Evolutionary conservation across 2,888 invertebrate genomes (phyloP).

Genomic region (Timema podura): DNA sequence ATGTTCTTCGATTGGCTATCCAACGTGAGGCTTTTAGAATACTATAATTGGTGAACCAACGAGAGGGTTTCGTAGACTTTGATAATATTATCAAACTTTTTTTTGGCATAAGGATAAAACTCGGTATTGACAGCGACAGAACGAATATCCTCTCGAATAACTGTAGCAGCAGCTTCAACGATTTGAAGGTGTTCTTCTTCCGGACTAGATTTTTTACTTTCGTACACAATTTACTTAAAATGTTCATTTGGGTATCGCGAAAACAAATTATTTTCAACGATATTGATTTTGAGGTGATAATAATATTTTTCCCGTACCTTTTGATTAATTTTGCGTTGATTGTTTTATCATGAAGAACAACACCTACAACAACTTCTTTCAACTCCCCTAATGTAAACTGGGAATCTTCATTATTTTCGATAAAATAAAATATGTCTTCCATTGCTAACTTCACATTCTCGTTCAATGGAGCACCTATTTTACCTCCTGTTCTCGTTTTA

Average conservation of each 20-base stretch:
- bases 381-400: conserved; percentile 43
- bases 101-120: background rate
- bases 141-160: conserved; percentile 43
- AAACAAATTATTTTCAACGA: background rate
- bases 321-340: conserved; percentile 24
- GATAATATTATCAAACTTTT: background rate
- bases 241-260: conserved; percentile 35
- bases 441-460: conserved; percentile 42
- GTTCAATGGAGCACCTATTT: conserved; percentile 28
- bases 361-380: conserved; percentile 37
- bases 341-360: conserved; percentile 40
- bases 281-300: background rate
- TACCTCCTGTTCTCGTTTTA: background rate
- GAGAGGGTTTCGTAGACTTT: too few relatives aligned
- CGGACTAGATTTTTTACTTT: conserved; percentile 38
- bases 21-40: too few relatives aligned
- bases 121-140: conserved; percentile 35
- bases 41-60: too few relatives aligned
- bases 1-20: too few relatives aligned
- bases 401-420: conserved; percentile 42
- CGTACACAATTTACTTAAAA: conserved; percentile 41
- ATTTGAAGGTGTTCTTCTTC: conserved; percentile 39
- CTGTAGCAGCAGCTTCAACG: conserved; percentile 42
- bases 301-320: background rate
- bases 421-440: conserved; percentile 41